These are phyloP conservation scores for Tragopan temminckii DNA, from an alignment of 2,797 vertebrate species.

Conservation along the genomic window DNA sequence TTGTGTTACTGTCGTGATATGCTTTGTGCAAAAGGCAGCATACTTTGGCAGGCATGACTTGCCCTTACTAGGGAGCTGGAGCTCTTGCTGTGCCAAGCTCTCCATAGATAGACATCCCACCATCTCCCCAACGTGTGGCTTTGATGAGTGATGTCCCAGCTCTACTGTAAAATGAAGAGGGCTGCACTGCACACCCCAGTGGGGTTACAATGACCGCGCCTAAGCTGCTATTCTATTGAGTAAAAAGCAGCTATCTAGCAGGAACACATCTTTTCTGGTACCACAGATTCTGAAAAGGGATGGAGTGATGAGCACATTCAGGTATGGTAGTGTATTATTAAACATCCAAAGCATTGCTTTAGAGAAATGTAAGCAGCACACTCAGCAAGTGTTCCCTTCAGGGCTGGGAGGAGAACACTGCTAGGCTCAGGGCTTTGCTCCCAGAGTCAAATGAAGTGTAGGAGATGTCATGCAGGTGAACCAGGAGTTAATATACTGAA, in stretches of 20 bases:
- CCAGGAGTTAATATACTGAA: background rate
- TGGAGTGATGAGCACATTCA: background rate
- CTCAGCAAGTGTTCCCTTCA: background rate
- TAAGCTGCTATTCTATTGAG: background rate
- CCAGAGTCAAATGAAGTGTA: background rate
- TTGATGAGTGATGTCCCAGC: fast-evolving
- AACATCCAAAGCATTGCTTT: background rate
- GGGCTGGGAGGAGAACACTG: background rate
- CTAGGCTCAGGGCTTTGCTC: background rate
- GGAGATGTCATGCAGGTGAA: background rate
- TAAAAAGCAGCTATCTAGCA: background rate
- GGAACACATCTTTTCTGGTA: fast-evolving
- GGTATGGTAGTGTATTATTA: background rate
- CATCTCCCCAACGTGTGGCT: background rate
- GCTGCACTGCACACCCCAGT: fast-evolving
- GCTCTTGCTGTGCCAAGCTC: background rate
- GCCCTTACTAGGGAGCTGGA: fast-evolving
- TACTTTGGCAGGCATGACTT: fast-evolving
- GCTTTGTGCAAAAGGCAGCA: background rate
- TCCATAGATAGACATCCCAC: fast-evolving
- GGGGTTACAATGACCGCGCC: background rate
- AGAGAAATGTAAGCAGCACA: background rate
- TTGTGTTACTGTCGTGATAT: fast-evolving
- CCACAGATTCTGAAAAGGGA: background rate
- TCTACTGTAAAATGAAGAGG: fast-evolving